phyloP scores from a whole-genome alignment of 2,797 vertebrate genomes.

The Siniperca obscura region DNA sequence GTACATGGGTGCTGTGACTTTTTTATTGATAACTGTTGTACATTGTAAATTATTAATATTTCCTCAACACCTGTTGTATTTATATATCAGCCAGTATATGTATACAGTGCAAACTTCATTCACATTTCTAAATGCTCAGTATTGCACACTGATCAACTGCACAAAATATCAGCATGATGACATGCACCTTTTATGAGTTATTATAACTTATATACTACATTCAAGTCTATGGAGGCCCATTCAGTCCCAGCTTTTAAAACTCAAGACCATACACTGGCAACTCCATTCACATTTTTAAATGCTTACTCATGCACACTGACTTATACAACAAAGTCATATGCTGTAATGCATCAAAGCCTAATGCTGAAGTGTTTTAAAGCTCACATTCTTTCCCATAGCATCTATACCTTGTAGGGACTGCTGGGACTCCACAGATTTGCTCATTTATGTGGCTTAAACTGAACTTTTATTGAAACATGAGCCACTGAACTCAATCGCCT shows the following conservation, averaged over 20 bases:
- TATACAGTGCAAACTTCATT: not conserved
- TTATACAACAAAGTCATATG: not conserved
- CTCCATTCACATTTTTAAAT: not conserved
- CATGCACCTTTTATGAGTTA: not conserved
- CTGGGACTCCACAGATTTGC: no score
- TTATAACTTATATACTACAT: not conserved
- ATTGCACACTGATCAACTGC: not conserved
- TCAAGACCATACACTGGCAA: not conserved
- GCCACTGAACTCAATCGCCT: no score
- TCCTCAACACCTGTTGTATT: not conserved
- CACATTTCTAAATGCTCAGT: no score
- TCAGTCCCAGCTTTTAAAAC: not conserved
- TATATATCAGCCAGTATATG: not conserved
- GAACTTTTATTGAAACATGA: no score
- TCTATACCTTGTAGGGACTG: not conserved
- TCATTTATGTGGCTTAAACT: no score
- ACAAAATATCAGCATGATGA: not conserved
- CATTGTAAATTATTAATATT: not conserved
- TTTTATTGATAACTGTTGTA: not conserved
- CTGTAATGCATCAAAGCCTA: not conserved
- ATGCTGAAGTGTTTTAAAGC: conserved; percentile 2
- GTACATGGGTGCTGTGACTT: no score
- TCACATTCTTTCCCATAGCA: not conserved
- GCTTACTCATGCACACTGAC: not conserved
- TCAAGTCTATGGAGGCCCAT: not conserved